Base-by-base conservation (phyloP, 2,888 invertebrate genomes). In the Cecidostiba fungosa region DNA sequence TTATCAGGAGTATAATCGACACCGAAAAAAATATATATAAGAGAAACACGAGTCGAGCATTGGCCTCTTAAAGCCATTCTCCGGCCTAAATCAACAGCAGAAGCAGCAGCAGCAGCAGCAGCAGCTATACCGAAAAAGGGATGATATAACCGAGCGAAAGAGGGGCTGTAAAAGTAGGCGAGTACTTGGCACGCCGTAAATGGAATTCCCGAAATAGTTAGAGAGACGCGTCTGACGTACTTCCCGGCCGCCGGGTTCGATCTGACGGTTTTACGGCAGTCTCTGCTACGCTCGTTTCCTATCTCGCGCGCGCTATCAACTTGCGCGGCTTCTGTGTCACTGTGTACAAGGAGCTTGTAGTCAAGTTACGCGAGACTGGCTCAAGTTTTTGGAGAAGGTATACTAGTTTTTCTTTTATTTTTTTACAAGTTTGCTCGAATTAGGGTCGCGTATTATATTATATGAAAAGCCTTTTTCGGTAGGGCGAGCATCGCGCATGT, bases 201-300 rank as follows among this genome's bases (percentile, higher is more conserved):
- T 82, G 77, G 74, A 74, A 85, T 82, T 78, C 74, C 50, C 43
- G 54, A 82, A 85, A 85, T 85, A 85, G 78, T 85, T 82, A 19
- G 50, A 43, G 50, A 26, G 73, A 16, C 47, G 43, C 83, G 69
- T 0, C 50, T 36, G n/a, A 26, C 54, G 54, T 59, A 23, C 66
- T 78, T 66, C 29, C n/a, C 26, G 66, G 0, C 26, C 10, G 43
- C 36, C 1, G 39, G 14, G 47, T 50, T 59, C 23, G 62, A 84
- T 84, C n/a, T n/a, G 77, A 84, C 78, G 83, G 77, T 84, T 84
- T 84, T 73, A 66, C 78, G 62, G 43, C 47, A 62, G 32, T 43
- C 54, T 32, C 54, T 59, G 54, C 54, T 5, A n/a, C 54, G 54
- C 54, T 59, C 54, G 54, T 59, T 59, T 59, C 23, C 23, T 59